Evolutionary conservation across 1,140 invertebrate genomes (phyloP).

Genomic region (Aphis gossypii): DNA sequence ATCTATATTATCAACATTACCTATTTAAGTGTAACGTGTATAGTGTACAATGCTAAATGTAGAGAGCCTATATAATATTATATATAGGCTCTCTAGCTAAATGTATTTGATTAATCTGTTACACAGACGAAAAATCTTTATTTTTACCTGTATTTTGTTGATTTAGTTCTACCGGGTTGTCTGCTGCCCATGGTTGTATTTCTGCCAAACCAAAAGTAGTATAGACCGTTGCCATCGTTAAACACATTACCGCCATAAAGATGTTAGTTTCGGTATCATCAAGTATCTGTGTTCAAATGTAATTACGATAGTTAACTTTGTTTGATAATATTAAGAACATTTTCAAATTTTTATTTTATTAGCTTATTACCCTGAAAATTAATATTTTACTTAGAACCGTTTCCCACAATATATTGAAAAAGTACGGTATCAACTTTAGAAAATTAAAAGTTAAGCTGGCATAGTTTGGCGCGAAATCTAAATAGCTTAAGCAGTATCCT

Average conservation of each 20-base stretch:
- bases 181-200: slow-evolving; percentile 93
- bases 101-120: no score
- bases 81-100: no score
- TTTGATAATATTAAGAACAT: no score
- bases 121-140: no score
- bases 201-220: slow-evolving; percentile 97
- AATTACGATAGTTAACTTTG: background rate
- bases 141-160: slow-evolving; percentile 65
- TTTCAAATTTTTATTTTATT: slow-evolving; percentile 59
- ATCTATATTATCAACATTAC: no score
- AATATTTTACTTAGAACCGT: no score
- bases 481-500: slow-evolving; percentile 98
- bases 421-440: slow-evolving; percentile 89
- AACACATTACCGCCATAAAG: slow-evolving; percentile 92
- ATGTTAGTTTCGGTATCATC: slow-evolving; percentile 85
- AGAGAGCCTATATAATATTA: no score
- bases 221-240: slow-evolving; percentile 95
- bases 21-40: no score
- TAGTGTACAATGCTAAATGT: no score
- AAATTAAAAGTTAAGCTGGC: slow-evolving; percentile 99
- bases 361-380: background rate
- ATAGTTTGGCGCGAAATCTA: slow-evolving; percentile 98
- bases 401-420: slow-evolving; percentile 70
- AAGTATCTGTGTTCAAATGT: no score
- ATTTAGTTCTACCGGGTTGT: slow-evolving; percentile 62